phyloP scores from a whole-genome alignment of 2,797 vertebrate species.

The Sebastes matsubarae region DNA sequence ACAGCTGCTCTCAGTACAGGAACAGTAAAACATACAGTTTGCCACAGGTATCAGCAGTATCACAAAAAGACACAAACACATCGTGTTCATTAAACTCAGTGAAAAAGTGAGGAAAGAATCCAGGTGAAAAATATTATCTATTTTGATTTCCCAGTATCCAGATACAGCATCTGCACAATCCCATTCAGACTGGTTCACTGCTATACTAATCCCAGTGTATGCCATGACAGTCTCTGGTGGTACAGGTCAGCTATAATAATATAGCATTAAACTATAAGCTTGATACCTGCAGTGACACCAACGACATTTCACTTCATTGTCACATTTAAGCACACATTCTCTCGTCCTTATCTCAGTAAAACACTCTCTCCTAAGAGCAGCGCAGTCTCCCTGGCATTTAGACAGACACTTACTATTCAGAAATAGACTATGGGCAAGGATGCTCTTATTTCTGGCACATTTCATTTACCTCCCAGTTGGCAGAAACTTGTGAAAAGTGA shows the following conservation, averaged over 20 bases:
- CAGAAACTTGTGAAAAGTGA: conserved; percentile 5
- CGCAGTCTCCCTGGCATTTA: background rate
- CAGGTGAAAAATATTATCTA: background rate
- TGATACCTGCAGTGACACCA: background rate
- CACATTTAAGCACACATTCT: background rate
- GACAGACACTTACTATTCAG: conserved; percentile 18
- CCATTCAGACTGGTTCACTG: background rate
- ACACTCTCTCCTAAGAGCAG: conserved; percentile 7
- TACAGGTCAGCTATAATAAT: background rate
- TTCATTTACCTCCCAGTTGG: background rate
- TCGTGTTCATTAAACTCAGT: background rate
- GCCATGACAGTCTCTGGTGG: background rate
- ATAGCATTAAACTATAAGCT: background rate
- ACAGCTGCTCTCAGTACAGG: background rate
- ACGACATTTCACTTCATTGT: background rate
- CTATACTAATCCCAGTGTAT: background rate
- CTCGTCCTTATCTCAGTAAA: conserved; percentile 6
- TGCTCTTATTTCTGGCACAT: conserved; percentile 12
- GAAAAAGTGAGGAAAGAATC: background rate
- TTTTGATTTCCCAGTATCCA: background rate
- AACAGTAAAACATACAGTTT: background rate
- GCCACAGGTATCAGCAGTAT: background rate
- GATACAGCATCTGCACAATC: background rate
- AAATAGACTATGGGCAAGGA: background rate
- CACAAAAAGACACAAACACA: background rate